Evolutionary conservation across 2,113 vertebrate species (phyloP).

Genomic region (Triplophysa rosa): DNA sequence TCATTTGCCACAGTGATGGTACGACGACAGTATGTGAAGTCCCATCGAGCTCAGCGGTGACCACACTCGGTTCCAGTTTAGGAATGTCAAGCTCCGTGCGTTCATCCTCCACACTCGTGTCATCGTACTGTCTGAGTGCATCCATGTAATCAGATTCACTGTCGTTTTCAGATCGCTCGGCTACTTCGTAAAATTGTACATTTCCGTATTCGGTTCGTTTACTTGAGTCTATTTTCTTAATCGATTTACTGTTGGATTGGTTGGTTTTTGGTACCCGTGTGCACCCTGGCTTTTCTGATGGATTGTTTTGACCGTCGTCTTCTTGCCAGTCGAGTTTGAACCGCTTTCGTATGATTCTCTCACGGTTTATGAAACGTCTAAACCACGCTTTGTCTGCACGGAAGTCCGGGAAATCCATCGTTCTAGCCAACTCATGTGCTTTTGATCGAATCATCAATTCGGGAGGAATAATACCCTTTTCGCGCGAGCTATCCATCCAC

Average conservation of each 20-base stretch:
- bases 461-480: constrained; percentile 32
- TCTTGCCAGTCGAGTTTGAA: not conserved
- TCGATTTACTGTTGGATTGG: too few relatives aligned
- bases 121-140: not conserved
- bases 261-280: too few relatives aligned
- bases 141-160: too few relatives aligned
- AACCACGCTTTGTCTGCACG: constrained; percentile 29
- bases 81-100: not conserved
- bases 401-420: constrained; percentile 18
- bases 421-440: constrained; percentile 18
- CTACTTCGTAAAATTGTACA: too few relatives aligned
- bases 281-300: not conserved
- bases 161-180: not conserved
- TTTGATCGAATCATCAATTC: constrained; percentile 30
- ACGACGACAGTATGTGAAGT: constrained; percentile 26
- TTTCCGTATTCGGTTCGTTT: not conserved
- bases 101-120: not conserved
- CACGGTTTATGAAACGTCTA: constrained; percentile 19
- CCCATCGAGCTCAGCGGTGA: not conserved
- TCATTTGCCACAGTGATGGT: constrained; percentile 45
- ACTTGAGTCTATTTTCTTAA: too few relatives aligned
- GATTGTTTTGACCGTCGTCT: not conserved
- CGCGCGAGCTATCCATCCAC: constrained; percentile 39
- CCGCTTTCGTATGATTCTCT: not conserved
- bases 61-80: not conserved